phyloP scores from a whole-genome alignment of 2,888 invertebrate species.

The Nysson spinosus region DNA sequence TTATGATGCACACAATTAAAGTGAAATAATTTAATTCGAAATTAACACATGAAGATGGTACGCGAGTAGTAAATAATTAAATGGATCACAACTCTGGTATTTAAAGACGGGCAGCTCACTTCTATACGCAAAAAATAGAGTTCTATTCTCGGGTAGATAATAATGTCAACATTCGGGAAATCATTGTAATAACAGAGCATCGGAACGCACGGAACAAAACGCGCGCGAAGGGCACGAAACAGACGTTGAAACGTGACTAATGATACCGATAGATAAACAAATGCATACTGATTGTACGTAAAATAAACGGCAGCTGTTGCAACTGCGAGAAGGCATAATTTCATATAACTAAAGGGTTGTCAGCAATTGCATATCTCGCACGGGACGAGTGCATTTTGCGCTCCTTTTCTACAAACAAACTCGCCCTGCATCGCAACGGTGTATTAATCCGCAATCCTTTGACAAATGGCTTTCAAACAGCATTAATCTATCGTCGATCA shows the following conservation, averaged over 20 bases:
- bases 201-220: not conserved
- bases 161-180: too few relatives aligned
- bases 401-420: slow-evolving; percentile 18
- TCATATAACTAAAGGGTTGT: slow-evolving; percentile 36
- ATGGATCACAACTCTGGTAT: too few relatives aligned
- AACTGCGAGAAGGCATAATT: slow-evolving; percentile 32
- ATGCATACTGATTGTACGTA: slow-evolving; percentile 31
- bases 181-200: slow-evolving; percentile 1
- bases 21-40: too few relatives aligned
- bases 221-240: slow-evolving; percentile 4
- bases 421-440: slow-evolving; percentile 12
- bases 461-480: too few relatives aligned
- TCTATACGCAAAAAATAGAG: too few relatives aligned
- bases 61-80: too few relatives aligned
- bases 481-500: too few relatives aligned
- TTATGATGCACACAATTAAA: too few relatives aligned
- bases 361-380: slow-evolving; percentile 15
- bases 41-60: too few relatives aligned
- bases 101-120: too few relatives aligned
- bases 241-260: slow-evolving; percentile 25
- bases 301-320: slow-evolving; percentile 36
- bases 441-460: too few relatives aligned
- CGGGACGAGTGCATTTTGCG: slow-evolving; percentile 4
- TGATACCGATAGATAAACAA: slow-evolving; percentile 34
- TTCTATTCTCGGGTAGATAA: too few relatives aligned